Percentiles rank a stretch among this genome's conserved stretches.
phyloP scores from a whole-genome alignment of 1,140 invertebrate species.

The Papilio machaon region DNA sequence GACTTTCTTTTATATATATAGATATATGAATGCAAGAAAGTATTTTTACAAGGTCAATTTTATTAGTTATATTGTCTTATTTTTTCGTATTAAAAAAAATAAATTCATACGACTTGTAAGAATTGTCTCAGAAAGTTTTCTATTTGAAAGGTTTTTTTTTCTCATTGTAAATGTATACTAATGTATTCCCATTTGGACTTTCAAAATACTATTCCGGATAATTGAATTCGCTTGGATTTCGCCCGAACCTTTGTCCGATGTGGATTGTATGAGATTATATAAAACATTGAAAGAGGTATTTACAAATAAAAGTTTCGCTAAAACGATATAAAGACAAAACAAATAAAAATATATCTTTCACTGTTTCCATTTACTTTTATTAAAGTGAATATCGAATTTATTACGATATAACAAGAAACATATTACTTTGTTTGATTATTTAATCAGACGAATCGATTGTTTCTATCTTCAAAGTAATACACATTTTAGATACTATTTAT shows the following conservation, averaged over 20 bases:
- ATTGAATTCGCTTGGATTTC: conserved; percentile 13
- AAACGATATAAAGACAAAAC: conserved; percentile 5
- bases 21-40: too few relatives aligned
- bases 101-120: not conserved
- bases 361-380: not conserved
- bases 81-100: not conserved
- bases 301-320: not conserved
- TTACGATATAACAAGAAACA: not conserved
- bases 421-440: not conserved
- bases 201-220: conserved; percentile 15
- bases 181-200: conserved; percentile 22
- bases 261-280: conserved; percentile 3
- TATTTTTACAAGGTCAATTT: too few relatives aligned
- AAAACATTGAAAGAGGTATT: not conserved
- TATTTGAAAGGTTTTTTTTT: not conserved
- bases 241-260: not conserved
- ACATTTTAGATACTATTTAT: too few relatives aligned
- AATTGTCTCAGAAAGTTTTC: not conserved
- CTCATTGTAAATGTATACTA: not conserved
- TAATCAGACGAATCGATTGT: not conserved
- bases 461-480: not conserved
- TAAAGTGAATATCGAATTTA: not conserved
- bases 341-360: not conserved
- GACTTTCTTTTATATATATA: too few relatives aligned
- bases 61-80: too few relatives aligned